A percentile compares a stretch with the other conserved stretches of the same genome.
These are phyloP conservation scores for Sisyra nigra DNA, from an alignment of 2,888 invertebrate species.

Conservation along the genomic window DNA sequence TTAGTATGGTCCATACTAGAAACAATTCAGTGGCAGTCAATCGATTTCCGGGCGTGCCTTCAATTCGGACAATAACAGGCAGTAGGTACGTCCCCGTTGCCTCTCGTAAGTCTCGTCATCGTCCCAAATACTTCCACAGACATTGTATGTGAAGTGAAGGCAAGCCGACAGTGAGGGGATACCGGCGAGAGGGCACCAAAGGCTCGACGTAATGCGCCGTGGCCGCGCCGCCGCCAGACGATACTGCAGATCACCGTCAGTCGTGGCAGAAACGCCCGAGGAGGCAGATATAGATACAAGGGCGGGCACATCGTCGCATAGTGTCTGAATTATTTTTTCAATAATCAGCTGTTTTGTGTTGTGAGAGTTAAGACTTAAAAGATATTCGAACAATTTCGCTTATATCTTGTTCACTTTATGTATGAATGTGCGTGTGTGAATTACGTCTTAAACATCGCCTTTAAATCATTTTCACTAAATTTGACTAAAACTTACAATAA, in stretches of 20 bases:
- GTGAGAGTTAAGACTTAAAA: neutral
- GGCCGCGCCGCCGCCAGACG: neutral
- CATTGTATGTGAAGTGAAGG: neutral
- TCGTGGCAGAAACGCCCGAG: slow-evolving; percentile 5
- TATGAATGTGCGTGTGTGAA: neutral
- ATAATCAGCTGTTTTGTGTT: too few species aligned
- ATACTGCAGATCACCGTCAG: slow-evolving; percentile 1
- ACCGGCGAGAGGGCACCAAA: neutral
- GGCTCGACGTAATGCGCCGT: neutral
- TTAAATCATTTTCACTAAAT: neutral
- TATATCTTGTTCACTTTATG: neutral
- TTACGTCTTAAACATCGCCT: neutral
- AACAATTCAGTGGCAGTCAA: slow-evolving; percentile 5
- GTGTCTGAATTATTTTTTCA: too few species aligned
- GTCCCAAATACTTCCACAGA: neutral
- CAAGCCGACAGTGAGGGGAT: neutral
- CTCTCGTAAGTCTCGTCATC: neutral
- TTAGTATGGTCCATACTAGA: too few species aligned
- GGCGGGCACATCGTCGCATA: too few species aligned
- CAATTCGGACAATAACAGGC: slow-evolving; percentile 4
- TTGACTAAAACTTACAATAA: neutral
- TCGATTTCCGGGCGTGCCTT: slow-evolving; percentile 5
- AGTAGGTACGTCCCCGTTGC: neutral
- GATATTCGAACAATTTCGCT: neutral
- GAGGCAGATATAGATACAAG: slow-evolving; percentile 1